phyloP scores from a whole-genome alignment of 2,113 vertebrate species.

The Illadopsis cleaveri region DNA sequence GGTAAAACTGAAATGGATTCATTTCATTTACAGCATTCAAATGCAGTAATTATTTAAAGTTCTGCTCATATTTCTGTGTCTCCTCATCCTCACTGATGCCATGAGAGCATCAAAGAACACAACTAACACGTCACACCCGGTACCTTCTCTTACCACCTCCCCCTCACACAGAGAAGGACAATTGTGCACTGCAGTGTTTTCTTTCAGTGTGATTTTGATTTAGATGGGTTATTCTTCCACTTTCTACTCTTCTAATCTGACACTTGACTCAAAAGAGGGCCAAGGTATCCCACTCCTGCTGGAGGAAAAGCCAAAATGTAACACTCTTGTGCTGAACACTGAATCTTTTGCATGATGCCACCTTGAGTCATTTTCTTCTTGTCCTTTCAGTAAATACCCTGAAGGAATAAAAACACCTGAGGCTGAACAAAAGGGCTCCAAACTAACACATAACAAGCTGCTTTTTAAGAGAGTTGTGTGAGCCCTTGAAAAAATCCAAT shows the following conservation, averaged over 20 bases:
- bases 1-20: background rate
- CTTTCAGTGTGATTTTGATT: background rate
- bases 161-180: background rate
- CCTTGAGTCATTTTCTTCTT: background rate
- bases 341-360: background rate
- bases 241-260: background rate
- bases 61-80: background rate
- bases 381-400: background rate
- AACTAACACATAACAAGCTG: background rate
- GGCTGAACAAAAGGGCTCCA: constrained; percentile 10
- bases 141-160: background rate
- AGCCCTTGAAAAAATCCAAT: background rate
- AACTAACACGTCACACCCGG: background rate
- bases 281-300: background rate
- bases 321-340: background rate
- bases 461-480: background rate
- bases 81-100: background rate
- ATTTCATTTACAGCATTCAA: background rate
- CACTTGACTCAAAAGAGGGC: background rate
- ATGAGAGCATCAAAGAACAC: background rate
- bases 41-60: background rate
- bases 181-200: background rate
- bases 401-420: background rate
- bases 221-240: background rate
- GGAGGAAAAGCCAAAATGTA: background rate